Evolutionary conservation across 2,797 vertebrate genomes (phyloP).

Genomic region (Sebastiscus tertius): DNA sequence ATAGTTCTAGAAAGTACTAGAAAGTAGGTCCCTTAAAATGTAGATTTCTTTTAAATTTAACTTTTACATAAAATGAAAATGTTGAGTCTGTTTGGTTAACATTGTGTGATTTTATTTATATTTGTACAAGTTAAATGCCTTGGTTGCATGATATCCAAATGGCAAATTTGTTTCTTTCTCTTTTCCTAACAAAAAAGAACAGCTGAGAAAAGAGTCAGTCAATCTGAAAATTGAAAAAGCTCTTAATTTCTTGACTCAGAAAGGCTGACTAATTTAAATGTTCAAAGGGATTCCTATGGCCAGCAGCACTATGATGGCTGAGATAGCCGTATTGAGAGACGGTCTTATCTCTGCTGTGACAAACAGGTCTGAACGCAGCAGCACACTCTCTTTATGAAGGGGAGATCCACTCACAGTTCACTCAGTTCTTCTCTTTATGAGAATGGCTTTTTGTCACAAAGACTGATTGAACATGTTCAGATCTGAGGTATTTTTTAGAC

Average conservation of each 20-base stretch:
- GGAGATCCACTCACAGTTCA: slow-evolving; percentile 19
- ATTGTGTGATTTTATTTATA: not conserved
- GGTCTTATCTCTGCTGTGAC: slow-evolving; percentile 42
- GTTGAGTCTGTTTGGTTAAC: not conserved
- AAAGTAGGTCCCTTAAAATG: not conserved
- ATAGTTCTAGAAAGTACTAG: not conserved
- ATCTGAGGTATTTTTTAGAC: not conserved
- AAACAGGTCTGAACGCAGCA: not conserved
- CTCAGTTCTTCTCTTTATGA: slow-evolving; percentile 16
- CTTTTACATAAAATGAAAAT: not conserved
- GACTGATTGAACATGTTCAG: not conserved
- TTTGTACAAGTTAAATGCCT: not conserved
- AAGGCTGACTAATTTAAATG: slow-evolving; percentile 43
- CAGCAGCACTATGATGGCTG: slow-evolving; percentile 16
- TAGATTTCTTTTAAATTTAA: not conserved
- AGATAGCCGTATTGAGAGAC: slow-evolving; percentile 24
- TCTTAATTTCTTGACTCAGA: slow-evolving; percentile 29
- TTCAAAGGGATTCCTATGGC: slow-evolving; percentile 26
- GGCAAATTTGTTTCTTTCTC: too few species aligned
- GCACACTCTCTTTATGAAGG: slow-evolving; percentile 5
- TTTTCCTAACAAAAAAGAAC: too few species aligned
- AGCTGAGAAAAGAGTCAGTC: not conserved
- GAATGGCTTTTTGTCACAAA: not conserved
- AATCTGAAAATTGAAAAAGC: slow-evolving; percentile 37
- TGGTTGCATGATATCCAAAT: not conserved